Evolutionary conservation across 2,797 vertebrate species (phyloP).

Genomic region (Oreochromis mossambicus): DNA sequence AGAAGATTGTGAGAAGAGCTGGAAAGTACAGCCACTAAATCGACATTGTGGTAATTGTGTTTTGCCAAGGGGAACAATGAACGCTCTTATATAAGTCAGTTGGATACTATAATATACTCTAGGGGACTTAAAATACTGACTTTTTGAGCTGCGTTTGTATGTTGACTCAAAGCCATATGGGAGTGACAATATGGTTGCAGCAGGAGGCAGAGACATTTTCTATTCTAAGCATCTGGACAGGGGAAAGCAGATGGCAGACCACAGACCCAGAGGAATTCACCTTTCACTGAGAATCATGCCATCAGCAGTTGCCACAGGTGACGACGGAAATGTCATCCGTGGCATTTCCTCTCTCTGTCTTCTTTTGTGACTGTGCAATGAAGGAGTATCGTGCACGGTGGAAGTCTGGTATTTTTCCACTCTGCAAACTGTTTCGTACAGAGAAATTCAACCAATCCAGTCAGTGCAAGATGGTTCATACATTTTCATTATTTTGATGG

Average conservation of each 20-base stretch:
- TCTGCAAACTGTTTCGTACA: not conserved
- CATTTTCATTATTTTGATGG: not conserved
- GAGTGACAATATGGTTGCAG: constrained; percentile 39
- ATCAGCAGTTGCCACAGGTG: constrained; percentile 72
- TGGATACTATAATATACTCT: not conserved
- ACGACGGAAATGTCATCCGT: constrained; percentile 64
- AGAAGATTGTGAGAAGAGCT: not conserved
- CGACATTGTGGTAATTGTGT: not conserved
- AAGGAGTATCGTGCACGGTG: constrained; percentile 8
- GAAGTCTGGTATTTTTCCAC: not conserved
- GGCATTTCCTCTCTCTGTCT: constrained; percentile 26
- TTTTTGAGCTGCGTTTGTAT: constrained; percentile 29
- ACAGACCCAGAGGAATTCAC: constrained; percentile 69
- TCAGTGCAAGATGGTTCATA: not conserved
- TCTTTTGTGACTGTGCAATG: constrained; percentile 14
- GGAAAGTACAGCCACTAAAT: not conserved
- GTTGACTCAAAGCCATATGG: constrained; percentile 10
- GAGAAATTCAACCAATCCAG: constrained; percentile 1
- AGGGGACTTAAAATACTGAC: not conserved
- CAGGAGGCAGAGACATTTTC: constrained; percentile 54
- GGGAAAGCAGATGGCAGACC: constrained; percentile 30
- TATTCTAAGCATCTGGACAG: constrained; percentile 65
- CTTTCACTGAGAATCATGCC: constrained; percentile 61
- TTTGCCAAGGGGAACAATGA: not conserved
- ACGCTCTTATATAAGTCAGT: not conserved